These are phyloP conservation scores for Cerastis leucographa DNA, from an alignment of 2,888 invertebrate genomes.

Conservation along the genomic window DNA sequence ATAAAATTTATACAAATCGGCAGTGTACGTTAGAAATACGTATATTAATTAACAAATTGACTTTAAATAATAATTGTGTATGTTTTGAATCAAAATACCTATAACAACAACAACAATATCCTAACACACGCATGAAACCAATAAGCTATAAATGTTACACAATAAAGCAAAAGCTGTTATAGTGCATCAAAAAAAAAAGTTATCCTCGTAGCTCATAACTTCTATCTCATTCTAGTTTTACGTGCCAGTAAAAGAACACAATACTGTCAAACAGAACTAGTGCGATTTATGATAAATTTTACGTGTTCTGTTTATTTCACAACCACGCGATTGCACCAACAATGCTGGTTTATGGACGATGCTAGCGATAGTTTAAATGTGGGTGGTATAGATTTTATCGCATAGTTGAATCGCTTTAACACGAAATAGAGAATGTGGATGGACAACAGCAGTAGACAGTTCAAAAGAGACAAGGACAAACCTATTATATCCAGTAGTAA, in stretches of 20 bases:
- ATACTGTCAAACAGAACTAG: background rate
- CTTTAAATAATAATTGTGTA: too few species aligned
- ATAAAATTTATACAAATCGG: too few species aligned
- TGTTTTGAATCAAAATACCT: too few species aligned
- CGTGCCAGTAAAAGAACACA: conserved; percentile 3
- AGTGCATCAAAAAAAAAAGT: background rate
- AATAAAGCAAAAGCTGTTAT: background rate
- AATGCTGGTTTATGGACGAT: conserved; percentile 34
- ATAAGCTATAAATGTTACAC: background rate
- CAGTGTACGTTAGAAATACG: too few species aligned
- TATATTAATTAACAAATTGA: too few species aligned
- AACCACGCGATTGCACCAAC: conserved; percentile 22
- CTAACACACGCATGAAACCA: too few species aligned
- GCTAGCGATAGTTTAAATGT: conserved; percentile 36
- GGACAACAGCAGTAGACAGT: background rate
- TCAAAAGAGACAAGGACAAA: background rate
- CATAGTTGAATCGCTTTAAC: background rate
- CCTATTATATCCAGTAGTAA: background rate
- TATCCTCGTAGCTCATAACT: background rate
- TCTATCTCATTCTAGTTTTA: background rate
- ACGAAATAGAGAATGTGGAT: background rate
- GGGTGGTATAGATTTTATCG: conserved; percentile 39
- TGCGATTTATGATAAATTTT: conserved; percentile 13
- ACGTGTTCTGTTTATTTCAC: conserved; percentile 32
- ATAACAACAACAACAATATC: too few species aligned